Percentiles rank a stretch among this genome's conserved stretches.
Conservation (phyloP, 2,888 invertebrate species). For the Chorisops tibialis region DNA sequence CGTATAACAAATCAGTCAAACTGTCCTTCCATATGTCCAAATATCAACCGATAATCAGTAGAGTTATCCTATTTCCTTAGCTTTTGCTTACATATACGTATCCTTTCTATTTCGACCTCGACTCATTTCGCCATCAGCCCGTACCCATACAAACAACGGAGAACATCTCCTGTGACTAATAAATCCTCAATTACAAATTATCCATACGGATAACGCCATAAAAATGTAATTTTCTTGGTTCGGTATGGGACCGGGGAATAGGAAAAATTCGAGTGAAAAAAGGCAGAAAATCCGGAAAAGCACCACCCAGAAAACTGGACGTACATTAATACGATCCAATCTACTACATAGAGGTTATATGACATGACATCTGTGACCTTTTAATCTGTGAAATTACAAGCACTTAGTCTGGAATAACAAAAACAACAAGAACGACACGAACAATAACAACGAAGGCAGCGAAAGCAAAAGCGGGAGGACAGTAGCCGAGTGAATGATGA, state of each 20-base stretch:
- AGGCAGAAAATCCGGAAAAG: neutral
- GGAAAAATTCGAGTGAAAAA: slow-evolving; percentile 8
- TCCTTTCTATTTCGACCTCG: neutral
- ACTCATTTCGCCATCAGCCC: neutral
- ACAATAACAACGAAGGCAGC: no score
- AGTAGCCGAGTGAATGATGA: no score
- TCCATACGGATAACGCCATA: slow-evolving; percentile 27
- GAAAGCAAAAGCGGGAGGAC: no score
- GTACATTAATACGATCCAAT: no score
- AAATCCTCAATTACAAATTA: slow-evolving; percentile 44
- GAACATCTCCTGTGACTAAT: slow-evolving; percentile 44
- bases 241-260: neutral
- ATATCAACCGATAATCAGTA: neutral
- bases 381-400: slow-evolving; percentile 30
- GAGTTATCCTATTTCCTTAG: neutral
- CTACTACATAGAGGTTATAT: slow-evolving; percentile 7
- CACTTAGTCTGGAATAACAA: neutral
- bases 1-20: neutral
- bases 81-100: neutral
- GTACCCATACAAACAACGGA: neutral
- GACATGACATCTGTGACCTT: slow-evolving; percentile 31
- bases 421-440: no score
- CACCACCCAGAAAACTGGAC: neutral
- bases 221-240: slow-evolving; percentile 24
- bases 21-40: slow-evolving; percentile 1